Percentiles rank a stretch among this genome's conserved stretches.
phyloP scores from a whole-genome alignment of 2,797 vertebrate species.

The Liparis tanakae region DNA sequence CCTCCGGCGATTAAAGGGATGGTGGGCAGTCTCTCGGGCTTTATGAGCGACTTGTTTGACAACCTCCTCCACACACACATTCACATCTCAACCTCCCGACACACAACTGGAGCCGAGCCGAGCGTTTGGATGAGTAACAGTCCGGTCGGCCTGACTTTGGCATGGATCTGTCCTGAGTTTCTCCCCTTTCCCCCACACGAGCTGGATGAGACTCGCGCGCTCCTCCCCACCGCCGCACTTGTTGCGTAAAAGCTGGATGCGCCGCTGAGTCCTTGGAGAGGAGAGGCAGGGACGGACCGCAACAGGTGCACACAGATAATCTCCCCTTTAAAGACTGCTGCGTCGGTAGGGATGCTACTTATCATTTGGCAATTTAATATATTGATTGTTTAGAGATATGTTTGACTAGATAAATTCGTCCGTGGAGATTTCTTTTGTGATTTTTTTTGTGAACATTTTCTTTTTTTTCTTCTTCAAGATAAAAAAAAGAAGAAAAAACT shows the following conservation, averaged over 20 bases:
- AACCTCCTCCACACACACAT: constrained; percentile 40
- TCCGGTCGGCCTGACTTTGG: constrained; percentile 13
- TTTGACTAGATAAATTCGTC: neutral
- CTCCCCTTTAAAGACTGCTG: constrained; percentile 30
- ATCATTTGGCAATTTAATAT: constrained; percentile 1
- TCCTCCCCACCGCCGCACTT: constrained; percentile 73
- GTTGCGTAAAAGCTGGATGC: constrained; percentile 79
- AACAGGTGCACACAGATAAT: constrained; percentile 75
- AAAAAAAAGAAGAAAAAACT: constrained; percentile 34
- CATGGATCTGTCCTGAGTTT: constrained; percentile 55
- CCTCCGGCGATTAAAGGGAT: constrained; percentile 80
- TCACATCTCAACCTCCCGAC: constrained; percentile 36
- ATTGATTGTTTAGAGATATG: neutral
- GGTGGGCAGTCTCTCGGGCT: constrained; percentile 64
- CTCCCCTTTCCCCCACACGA: constrained; percentile 10
- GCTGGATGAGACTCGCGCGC: constrained; percentile 44
- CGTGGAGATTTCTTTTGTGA: neutral
- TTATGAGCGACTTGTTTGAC: constrained; percentile 63
- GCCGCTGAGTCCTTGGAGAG: constrained; percentile 64
- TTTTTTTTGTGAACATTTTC: neutral
- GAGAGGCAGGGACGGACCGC: constrained; percentile 61
- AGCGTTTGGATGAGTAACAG: constrained; percentile 30
- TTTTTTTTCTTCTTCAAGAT: constrained; percentile 1
- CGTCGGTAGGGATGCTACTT: constrained; percentile 47
- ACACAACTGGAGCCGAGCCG: neutral